Evolutionary conservation across 1,140 invertebrate species (phyloP).

Genomic region (Drosophila willistoni): DNA sequence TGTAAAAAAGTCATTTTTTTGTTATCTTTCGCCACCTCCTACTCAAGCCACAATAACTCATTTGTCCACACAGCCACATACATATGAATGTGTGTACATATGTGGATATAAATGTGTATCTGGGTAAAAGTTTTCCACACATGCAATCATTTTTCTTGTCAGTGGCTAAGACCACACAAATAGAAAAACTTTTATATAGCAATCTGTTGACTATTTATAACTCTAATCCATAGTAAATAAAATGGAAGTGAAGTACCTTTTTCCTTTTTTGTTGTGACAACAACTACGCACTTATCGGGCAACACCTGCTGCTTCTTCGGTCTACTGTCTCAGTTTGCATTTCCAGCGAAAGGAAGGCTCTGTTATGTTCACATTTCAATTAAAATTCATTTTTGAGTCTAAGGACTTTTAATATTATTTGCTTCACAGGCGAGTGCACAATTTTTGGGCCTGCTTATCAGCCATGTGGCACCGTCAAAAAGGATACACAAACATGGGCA

Average conservation of each 20-base stretch:
- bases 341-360: background rate
- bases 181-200: slow-evolving; percentile 47
- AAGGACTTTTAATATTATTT: slow-evolving; percentile 80
- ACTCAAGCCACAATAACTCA: slow-evolving; percentile 19
- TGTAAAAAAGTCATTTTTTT: slow-evolving; percentile 35
- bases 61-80: background rate
- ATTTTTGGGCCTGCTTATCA: slow-evolving; percentile 67
- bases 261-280: background rate
- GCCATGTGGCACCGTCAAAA: slow-evolving; percentile 56
- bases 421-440: slow-evolving; percentile 74
- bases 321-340: background rate
- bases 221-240: slow-evolving; percentile 13
- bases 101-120: background rate
- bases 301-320: background rate
- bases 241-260: slow-evolving; percentile 11
- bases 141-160: slow-evolving; percentile 41
- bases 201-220: slow-evolving; percentile 59
- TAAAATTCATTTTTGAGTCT: slow-evolving; percentile 75
- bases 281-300: slow-evolving; percentile 36
- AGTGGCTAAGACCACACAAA: slow-evolving; percentile 34
- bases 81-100: background rate
- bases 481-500: slow-evolving; percentile 18
- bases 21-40: slow-evolving; percentile 24
- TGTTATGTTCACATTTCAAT: slow-evolving; percentile 40
- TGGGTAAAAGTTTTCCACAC: slow-evolving; percentile 35